A percentile compares a stretch with the other conserved stretches of the same genome.
Conservation (phyloP, 2,797 vertebrate genomes). For the Pantherophis vulpinus region DNA sequence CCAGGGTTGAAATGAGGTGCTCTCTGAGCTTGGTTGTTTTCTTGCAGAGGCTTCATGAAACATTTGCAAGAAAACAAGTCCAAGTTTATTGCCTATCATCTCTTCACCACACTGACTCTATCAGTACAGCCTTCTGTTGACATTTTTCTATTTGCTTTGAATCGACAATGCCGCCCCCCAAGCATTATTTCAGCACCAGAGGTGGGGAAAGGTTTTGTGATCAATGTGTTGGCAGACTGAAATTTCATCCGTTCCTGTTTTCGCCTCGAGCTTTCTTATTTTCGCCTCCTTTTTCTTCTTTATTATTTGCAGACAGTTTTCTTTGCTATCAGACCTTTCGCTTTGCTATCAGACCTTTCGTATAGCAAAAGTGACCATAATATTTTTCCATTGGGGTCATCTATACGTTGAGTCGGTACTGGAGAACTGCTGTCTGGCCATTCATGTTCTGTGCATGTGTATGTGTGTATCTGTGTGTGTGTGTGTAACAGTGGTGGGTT, state of each 20-base stretch:
- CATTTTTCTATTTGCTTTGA: background rate
- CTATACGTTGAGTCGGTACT: background rate
- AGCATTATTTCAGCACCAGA: background rate
- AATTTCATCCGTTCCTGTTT: background rate
- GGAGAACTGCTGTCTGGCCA: background rate
- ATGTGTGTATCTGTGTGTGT: too few relatives aligned
- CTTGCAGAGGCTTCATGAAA: too few relatives aligned
- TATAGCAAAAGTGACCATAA: background rate
- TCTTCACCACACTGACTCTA: background rate
- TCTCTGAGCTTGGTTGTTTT: too few relatives aligned
- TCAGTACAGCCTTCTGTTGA: background rate
- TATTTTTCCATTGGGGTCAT: background rate
- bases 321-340: background rate
- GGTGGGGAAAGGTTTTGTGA: background rate
- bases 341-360: background rate
- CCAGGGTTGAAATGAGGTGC: too few relatives aligned
- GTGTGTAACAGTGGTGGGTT: too few relatives aligned
- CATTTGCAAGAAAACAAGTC: too few relatives aligned
- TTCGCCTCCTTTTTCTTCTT: background rate
- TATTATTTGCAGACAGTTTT: background rate
- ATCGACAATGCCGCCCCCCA: background rate
- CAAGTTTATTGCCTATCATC: background rate
- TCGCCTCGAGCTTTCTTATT: background rate
- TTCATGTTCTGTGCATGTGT: too few relatives aligned
- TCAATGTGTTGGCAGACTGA: background rate